A percentile compares a stretch with the other conserved stretches of the same genome.
Conservation (phyloP, 2,888 invertebrate genomes). For the Lathronympha strigana region DNA sequence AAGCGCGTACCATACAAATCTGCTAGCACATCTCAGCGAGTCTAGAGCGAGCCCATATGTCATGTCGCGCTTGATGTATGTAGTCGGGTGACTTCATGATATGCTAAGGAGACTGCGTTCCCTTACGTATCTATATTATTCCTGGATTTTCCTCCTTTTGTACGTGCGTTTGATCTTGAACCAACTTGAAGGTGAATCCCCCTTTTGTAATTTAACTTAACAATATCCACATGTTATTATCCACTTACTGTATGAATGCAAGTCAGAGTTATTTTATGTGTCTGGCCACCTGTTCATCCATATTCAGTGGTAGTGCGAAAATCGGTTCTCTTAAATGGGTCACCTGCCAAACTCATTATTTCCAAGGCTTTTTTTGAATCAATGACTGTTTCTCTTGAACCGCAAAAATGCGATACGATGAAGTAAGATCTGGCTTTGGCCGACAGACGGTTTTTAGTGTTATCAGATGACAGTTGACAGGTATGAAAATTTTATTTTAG, state of each 20-base stretch:
- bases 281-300: slow-evolving; percentile 21
- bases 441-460: no score
- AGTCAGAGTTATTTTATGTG: slow-evolving; percentile 20
- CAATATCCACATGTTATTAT: slow-evolving; percentile 23
- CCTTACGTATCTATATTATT: no score
- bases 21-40: no score
- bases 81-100: no score
- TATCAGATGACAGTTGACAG: no score
- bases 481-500: no score
- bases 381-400: slow-evolving; percentile 12
- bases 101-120: no score
- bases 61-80: no score
- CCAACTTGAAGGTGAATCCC: slow-evolving; percentile 10
- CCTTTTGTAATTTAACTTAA: slow-evolving; percentile 23
- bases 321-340: slow-evolving; percentile 15
- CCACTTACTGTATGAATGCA: slow-evolving; percentile 10
- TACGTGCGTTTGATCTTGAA: slow-evolving; percentile 6
- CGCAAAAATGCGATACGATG: no score
- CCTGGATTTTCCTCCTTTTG: slow-evolving; percentile 22
- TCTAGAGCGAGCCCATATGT: no score
- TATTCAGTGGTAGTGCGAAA: slow-evolving; percentile 11
- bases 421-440: no score
- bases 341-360: slow-evolving; percentile 24
- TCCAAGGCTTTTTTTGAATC: slow-evolving; percentile 17
- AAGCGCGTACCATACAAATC: slow-evolving; percentile 17